These are phyloP conservation scores for Suncus etruscus DNA, from an alignment of 2,113 vertebrate species.

Conservation along the genomic window DNA sequence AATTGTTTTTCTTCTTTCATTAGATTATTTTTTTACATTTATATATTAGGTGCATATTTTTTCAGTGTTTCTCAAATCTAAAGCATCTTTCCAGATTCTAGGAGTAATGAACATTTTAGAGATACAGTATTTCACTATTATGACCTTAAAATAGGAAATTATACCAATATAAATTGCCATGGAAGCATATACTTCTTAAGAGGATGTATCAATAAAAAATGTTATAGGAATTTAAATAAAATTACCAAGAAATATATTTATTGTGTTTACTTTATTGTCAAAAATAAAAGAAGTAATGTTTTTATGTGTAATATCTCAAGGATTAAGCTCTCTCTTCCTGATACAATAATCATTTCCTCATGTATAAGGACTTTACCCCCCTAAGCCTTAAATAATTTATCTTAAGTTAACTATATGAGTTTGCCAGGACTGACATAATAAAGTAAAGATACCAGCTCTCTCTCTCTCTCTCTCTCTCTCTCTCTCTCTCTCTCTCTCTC, in stretches of 20 bases:
- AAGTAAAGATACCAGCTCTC: accelerated
- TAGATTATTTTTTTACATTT: too few relatives aligned
- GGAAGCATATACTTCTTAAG: neutral
- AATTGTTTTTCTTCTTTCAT: neutral
- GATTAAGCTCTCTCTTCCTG: neutral
- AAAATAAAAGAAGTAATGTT: neutral
- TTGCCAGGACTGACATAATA: neutral
- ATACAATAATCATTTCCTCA: neutral
- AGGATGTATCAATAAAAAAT: neutral
- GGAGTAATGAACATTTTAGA: neutral
- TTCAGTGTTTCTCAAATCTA: neutral
- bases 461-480: too few relatives aligned
- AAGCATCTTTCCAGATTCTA: neutral
- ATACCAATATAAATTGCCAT: neutral
- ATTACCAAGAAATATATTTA: neutral
- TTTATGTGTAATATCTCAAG: neutral
- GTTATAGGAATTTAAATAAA: neutral
- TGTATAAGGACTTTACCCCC: neutral
- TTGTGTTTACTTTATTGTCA: neutral
- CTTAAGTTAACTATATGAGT: neutral
- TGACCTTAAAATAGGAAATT: constrained; percentile 22
- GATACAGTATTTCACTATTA: neutral
- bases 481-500: too few relatives aligned
- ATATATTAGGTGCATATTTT: neutral
- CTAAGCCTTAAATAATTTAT: neutral